These are phyloP conservation scores for Tenebrio molitor DNA, from an alignment of 1,140 invertebrate species.

Conservation along the genomic window DNA sequence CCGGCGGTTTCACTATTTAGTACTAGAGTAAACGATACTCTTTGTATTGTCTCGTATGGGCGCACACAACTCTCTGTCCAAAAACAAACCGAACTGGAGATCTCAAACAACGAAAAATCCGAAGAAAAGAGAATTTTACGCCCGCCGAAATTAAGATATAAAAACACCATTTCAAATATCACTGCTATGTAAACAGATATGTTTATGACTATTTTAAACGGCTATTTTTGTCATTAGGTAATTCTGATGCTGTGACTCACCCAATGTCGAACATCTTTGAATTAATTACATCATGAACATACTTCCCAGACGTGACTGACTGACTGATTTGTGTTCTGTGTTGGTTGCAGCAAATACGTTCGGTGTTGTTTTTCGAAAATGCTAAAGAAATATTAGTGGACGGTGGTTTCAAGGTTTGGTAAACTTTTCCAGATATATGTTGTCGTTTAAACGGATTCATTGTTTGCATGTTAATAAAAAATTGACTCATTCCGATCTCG, in stretches of 20 bases:
- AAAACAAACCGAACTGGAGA: neutral
- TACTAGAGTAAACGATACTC: conserved; percentile 45
- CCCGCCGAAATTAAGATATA: conserved; percentile 36
- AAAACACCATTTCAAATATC: conserved; percentile 44
- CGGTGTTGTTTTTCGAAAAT: conserved; percentile 6
- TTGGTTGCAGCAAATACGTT: too few species aligned
- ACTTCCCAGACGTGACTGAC: conserved; percentile 25
- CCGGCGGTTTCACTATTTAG: conserved; percentile 46
- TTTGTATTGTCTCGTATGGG: conserved; percentile 34
- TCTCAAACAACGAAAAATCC: conserved; percentile 8
- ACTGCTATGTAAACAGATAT: conserved; percentile 39
- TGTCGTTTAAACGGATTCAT: neutral
- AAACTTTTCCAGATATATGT: conserved; percentile 1
- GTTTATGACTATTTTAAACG: conserved; percentile 44
- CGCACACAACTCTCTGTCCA: neutral
- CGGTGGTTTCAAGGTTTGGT: conserved; percentile 4
- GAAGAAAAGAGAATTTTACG: conserved; percentile 3
- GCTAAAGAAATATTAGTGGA: neutral
- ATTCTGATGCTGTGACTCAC: conserved; percentile 39
- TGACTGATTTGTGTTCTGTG: neutral
- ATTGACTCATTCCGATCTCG: conserved; percentile 7
- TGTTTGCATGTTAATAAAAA: conserved; percentile 19
- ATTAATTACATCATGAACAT: conserved; percentile 44
- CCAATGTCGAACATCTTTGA: conserved; percentile 42
- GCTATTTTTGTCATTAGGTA: conserved; percentile 43